These are phyloP conservation scores for Odontocolon sp. DNA, from an alignment of 2,888 invertebrate species.

Conservation along the genomic window DNA sequence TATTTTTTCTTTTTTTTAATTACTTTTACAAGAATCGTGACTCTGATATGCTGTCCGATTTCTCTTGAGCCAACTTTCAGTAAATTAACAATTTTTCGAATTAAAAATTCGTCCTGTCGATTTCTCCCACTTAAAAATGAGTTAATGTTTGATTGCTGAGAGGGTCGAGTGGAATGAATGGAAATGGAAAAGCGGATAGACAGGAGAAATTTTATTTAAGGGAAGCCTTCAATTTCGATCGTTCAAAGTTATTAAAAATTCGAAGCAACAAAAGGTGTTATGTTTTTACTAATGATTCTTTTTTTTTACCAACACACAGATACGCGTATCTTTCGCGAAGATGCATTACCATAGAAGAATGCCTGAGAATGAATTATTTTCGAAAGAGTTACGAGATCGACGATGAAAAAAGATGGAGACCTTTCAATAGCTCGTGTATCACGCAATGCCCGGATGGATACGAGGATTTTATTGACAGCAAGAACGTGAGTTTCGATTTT, in stretches of 20 bases:
- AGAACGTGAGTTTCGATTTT: conserved; percentile 67
- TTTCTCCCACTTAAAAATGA: too few relatives aligned
- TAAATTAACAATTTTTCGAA: neutral
- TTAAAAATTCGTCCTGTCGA: too few relatives aligned
- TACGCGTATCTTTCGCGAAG: conserved; percentile 83
- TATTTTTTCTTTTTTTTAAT: conserved; percentile 60
- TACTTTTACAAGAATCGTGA: neutral
- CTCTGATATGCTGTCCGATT: neutral
- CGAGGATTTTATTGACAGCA: conserved; percentile 71
- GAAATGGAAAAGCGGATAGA: too few relatives aligned
- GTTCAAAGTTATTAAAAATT: too few relatives aligned
- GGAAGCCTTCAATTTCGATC: too few relatives aligned
- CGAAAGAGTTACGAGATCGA: conserved; percentile 66
- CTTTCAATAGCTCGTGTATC: conserved; percentile 85
- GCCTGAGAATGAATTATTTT: conserved; percentile 79
- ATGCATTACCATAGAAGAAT: conserved; percentile 88
- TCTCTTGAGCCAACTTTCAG: neutral
- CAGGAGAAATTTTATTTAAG: too few relatives aligned
- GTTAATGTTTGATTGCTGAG: too few relatives aligned
- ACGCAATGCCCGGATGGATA: conserved; percentile 86
- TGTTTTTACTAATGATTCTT: too few relatives aligned
- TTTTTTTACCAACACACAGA: too few relatives aligned
- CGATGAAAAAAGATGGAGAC: conserved; percentile 81
- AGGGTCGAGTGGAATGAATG: too few relatives aligned
- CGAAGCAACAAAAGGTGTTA: too few relatives aligned